phyloP scores from a whole-genome alignment of 1,140 invertebrate species.

The Polypedilum pembai region DNA sequence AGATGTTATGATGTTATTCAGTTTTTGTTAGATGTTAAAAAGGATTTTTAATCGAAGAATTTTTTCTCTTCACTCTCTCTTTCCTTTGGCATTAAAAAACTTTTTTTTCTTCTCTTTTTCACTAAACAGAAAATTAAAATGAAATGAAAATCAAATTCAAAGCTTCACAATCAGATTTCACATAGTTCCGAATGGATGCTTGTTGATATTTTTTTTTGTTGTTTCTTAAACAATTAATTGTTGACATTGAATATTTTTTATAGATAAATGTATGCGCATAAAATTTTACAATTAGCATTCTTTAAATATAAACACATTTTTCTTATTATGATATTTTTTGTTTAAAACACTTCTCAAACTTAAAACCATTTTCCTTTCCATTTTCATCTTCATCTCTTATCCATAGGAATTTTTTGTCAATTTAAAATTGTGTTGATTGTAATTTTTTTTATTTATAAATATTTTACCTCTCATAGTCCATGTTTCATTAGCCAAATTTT shows the following conservation, averaged over 20 bases:
- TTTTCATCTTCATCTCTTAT: background rate
- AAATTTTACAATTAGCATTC: constrained; percentile 6
- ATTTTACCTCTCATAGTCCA: background rate
- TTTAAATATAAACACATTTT: background rate
- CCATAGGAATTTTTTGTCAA: background rate
- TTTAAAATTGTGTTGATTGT: background rate
- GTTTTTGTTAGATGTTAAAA: background rate
- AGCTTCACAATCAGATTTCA: background rate
- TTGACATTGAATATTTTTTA: no score
- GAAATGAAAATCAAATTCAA: constrained; percentile 4
- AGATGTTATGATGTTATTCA: background rate
- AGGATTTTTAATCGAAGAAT: constrained; percentile 12
- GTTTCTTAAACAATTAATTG: no score
- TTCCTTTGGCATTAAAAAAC: background rate
- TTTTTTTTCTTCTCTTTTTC: background rate
- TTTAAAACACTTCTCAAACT: background rate
- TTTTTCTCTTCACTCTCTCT: background rate
- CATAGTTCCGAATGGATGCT: constrained; percentile 4
- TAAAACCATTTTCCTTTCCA: background rate
- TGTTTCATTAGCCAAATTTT: background rate
- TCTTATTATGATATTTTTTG: background rate
- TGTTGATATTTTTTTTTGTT: no score
- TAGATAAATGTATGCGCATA: background rate
- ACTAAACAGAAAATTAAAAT: background rate
- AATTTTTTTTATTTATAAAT: background rate